A percentile compares a stretch with the other conserved stretches of the same genome.
Evolutionary conservation across 2,888 invertebrate species (phyloP).

Genomic region (Girardia tigrina): DNA sequence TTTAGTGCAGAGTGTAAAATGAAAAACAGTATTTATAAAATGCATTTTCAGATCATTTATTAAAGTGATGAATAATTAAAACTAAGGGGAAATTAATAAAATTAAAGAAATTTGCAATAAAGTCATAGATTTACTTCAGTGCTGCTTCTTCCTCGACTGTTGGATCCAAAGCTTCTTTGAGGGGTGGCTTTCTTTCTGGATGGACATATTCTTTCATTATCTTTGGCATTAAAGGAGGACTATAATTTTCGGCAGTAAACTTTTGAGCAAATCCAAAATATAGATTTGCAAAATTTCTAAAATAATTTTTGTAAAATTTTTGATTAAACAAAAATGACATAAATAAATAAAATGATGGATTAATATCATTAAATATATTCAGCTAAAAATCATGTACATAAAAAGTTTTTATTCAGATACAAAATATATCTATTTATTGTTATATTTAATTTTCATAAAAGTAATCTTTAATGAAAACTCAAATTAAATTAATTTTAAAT

Average conservation of each 20-base stretch:
- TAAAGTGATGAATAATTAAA: not conserved
- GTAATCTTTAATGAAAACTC: no score
- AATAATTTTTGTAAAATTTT: no score
- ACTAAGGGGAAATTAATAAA: no score
- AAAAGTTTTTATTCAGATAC: no score
- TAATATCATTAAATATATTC: no score
- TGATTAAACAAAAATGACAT: no score
- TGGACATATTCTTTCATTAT: conserved; percentile 62
- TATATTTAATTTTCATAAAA: no score
- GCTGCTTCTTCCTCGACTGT: conserved; percentile 61
- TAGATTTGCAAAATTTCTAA: conserved; percentile 56
- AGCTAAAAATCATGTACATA: no score
- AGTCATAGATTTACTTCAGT: conserved; percentile 29
- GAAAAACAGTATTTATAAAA: not conserved
- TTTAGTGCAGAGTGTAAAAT: not conserved
- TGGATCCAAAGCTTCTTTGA: conserved; percentile 66
- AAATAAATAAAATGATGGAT: no score
- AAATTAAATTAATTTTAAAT: no score
- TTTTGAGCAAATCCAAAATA: conserved; percentile 72
- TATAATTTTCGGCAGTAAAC: conserved; percentile 59
- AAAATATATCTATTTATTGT: no score
- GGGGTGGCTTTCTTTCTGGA: conserved; percentile 50
- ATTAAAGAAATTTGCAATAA: no score
- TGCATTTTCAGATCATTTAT: not conserved
- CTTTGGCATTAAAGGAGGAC: conserved; percentile 59